These are phyloP conservation scores for Symphodus melops DNA, from an alignment of 2,113 vertebrate species.

Conservation along the genomic window DNA sequence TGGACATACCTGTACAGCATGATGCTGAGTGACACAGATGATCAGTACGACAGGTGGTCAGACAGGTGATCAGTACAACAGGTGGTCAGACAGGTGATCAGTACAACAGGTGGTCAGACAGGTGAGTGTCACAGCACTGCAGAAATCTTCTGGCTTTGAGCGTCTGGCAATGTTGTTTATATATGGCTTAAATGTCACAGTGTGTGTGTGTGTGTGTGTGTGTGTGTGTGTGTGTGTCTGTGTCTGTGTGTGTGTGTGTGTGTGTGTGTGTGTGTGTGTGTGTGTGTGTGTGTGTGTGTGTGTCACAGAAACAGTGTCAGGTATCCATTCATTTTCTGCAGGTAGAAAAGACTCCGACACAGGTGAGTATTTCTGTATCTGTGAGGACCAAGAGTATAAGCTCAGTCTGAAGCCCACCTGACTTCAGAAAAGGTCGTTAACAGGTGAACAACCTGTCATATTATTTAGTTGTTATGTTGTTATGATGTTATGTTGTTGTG, in stretches of 20 bases:
- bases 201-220: not conserved
- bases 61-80: conserved; percentile 17
- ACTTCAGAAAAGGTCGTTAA: too few species aligned
- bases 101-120: conserved; percentile 19
- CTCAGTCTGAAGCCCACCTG: too few species aligned
- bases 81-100: conserved; percentile 40
- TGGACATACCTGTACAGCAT: conserved; percentile 80
- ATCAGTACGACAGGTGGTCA: conserved; percentile 33
- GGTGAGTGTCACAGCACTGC: conserved; percentile 33
- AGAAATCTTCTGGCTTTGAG: conserved; percentile 32
- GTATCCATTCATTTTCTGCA: conserved; percentile 33
- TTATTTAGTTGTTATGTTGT: too few species aligned
- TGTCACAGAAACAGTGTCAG: conserved; percentile 12
- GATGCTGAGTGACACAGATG: conserved; percentile 56
- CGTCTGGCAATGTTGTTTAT: conserved; percentile 40
- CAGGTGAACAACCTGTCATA: too few species aligned
- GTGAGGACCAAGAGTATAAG: not conserved
- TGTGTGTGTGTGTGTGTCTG: too few species aligned
- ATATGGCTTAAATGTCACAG: conserved; percentile 69
- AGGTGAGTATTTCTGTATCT: conserved; percentile 7
- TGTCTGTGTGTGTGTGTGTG: conserved; percentile 2
- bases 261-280: conserved; percentile 3
- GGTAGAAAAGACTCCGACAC: conserved; percentile 31
- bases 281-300: not conserved
- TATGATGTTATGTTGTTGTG: too few species aligned